A percentile compares a stretch with the other conserved stretches of the same genome.
These are phyloP conservation scores for Heliconius cydno DNA, from an alignment of 2,888 invertebrate species.

Conservation along the genomic window DNA sequence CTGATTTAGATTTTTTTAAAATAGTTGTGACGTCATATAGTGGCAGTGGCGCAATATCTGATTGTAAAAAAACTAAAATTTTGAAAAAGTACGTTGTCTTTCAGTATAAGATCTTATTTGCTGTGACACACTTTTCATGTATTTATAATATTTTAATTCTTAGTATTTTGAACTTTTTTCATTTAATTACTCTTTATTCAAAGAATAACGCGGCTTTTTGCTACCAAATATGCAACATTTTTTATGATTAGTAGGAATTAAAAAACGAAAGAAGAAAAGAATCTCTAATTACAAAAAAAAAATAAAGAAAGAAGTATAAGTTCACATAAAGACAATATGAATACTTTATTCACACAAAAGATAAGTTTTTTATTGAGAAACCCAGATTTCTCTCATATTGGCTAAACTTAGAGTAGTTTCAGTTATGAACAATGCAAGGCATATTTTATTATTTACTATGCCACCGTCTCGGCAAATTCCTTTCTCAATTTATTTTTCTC, in stretches of 20 bases:
- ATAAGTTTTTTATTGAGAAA: not conserved
- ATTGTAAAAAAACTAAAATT: too few species aligned
- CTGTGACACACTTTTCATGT: too few species aligned
- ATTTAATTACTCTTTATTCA: too few species aligned
- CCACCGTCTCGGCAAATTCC: not conserved
- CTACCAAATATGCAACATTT: not conserved
- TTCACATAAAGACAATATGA: not conserved
- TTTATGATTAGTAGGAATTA: not conserved
- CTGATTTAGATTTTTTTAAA: too few species aligned
- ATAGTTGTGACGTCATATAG: too few species aligned
- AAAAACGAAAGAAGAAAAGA: not conserved
- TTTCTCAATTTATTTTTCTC: not conserved
- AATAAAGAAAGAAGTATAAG: not conserved
- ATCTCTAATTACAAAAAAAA: not conserved
- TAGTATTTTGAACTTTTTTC: too few species aligned
- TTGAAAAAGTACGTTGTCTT: too few species aligned
- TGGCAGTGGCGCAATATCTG: too few species aligned
- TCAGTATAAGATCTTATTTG: too few species aligned
- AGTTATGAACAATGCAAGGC: slow-evolving; percentile 13
- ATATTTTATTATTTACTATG: slow-evolving; percentile 12
- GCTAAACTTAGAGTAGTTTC: slow-evolving; percentile 7
- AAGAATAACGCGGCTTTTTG: too few species aligned
- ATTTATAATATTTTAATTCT: too few species aligned
- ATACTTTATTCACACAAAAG: not conserved
- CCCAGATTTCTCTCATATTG: not conserved